Evolutionary conservation across 2,113 vertebrate genomes (phyloP), one percentile per base, ranked within the genome.

Genomic region (Brevimyrus niger): DNA sequence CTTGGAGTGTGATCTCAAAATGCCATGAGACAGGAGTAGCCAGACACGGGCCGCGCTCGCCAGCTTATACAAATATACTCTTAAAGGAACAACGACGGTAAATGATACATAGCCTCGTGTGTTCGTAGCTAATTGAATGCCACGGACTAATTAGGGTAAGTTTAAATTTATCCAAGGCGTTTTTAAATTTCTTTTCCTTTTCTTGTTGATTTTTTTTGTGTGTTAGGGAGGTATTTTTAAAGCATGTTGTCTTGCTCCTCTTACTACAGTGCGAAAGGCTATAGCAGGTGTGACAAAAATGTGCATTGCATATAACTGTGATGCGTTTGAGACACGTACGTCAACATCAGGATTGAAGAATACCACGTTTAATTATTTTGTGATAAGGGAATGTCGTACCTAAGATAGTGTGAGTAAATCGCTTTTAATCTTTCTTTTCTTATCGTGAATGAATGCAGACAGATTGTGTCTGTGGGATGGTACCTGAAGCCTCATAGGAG

Each of bases 21-120:
- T 94, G 94, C 94, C 94, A 93, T 92, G 94, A 96, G 95, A 95
- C 94, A 94, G 95, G 92, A 92, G 94, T 90, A n/a, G 92, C 93
- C 91, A 92, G 91, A 91, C 93, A 91, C 35, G 91, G 73, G 91
- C 89, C 92, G 89, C 91, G 58, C 91, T 92, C 69, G 65, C 91
- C 86, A 55, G 55, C 65, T 44, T 76, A 91, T 48, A 90, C 91
- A 76, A 42, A 89, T 21, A 84, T 87, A 76, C 88, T 89, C 90
- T 90, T 90, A 92, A 89, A 91, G 91, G 90, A 90, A 91, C 88
- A 86, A 91, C 10, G 88, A 92, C 90, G 87, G 87, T 90, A 73
- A 65, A 89, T 11, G 89, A 87, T 87, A 76, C 90, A 11, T 84
- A 88, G 50, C 85, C 15, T n/a, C 58, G 89, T 61, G 89, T 87